A percentile compares a stretch with the other conserved stretches of the same genome.
Evolutionary conservation across 2,888 invertebrate genomes (phyloP).

Genomic region (Lasioglossum leucozonium): DNA sequence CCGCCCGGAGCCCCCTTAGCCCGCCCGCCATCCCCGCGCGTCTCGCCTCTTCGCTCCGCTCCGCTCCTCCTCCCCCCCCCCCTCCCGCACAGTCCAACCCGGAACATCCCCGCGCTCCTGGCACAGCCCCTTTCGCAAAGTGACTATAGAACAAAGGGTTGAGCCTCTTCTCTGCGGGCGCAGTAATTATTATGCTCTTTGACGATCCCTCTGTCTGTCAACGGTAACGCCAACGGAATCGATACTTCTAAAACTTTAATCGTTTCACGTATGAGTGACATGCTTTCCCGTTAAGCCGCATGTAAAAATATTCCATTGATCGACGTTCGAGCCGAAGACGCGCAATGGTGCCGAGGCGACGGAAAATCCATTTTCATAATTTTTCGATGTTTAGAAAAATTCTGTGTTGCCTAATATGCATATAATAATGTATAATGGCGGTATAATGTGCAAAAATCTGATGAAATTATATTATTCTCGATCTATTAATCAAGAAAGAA

Average conservation of each 20-base stretch:
- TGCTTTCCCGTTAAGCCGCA: conserved; percentile 36
- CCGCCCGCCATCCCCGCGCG: conserved; percentile 24
- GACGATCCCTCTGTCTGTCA: conserved; percentile 83
- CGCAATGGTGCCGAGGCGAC: neutral
- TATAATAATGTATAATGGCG: no score
- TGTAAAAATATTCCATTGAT: conserved; percentile 50
- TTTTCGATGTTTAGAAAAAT: neutral
- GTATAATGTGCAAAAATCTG: no score
- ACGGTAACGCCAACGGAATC: conserved; percentile 79
- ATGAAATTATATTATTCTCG: no score
- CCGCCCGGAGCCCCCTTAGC: conserved; percentile 64
- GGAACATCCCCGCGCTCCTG: conserved; percentile 49
- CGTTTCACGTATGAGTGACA: conserved; percentile 70
- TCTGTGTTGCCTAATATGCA: neutral
- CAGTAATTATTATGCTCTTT: conserved; percentile 84
- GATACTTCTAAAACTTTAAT: conserved; percentile 83
- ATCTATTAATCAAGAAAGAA: no score
- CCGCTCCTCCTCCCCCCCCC: no score
- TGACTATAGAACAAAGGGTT: conserved; percentile 84
- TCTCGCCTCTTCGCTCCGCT: conserved; percentile 5
- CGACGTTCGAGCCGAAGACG: neutral
- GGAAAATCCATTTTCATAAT: neutral
- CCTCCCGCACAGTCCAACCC: neutral
- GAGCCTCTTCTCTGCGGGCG: conserved; percentile 83
- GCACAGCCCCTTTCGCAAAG: conserved; percentile 80